Conservation (phyloP, 2,113 vertebrate genomes). For the Sinocyclocheilus rhinocerous region DNA sequence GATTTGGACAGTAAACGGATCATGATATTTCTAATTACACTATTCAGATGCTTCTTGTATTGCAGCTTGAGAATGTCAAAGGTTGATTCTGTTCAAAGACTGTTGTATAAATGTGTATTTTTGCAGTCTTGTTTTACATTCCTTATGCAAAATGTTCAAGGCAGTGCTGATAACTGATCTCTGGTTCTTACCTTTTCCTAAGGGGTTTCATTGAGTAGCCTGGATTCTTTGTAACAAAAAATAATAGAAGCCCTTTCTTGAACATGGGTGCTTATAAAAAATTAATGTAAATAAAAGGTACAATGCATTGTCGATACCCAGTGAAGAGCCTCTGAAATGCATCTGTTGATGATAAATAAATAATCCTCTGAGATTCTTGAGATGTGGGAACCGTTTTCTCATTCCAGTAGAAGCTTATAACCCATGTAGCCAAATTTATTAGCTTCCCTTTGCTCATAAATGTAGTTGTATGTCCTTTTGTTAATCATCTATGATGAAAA, state of each 20-base stretch:
- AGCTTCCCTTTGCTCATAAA: background rate
- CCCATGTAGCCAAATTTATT: background rate
- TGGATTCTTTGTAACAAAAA: background rate
- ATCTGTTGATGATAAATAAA: slow-evolving; percentile 24
- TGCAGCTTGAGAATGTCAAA: slow-evolving; percentile 15
- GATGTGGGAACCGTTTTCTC: background rate
- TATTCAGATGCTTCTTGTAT: background rate
- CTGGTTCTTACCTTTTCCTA: background rate
- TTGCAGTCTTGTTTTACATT: slow-evolving; percentile 35
- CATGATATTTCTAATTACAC: background rate
- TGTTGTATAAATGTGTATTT: background rate
- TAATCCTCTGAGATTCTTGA: slow-evolving; percentile 1
- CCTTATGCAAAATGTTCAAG: slow-evolving; percentile 23
- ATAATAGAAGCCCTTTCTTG: background rate
- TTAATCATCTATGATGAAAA: background rate
- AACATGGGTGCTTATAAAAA: slow-evolving; percentile 25
- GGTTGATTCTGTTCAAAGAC: slow-evolving; percentile 18
- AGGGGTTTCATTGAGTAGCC: slow-evolving; percentile 23
- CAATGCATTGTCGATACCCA: slow-evolving; percentile 49
- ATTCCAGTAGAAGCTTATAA: background rate
- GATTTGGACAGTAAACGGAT: background rate
- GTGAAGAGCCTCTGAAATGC: background rate
- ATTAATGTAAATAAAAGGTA: slow-evolving; percentile 55
- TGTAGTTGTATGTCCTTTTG: no score
- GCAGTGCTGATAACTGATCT: background rate